A percentile compares a stretch with the other conserved stretches of the same genome.
Conservation (phyloP, 2,113 vertebrate genomes). For the Spermophilus dauricus region DNA sequence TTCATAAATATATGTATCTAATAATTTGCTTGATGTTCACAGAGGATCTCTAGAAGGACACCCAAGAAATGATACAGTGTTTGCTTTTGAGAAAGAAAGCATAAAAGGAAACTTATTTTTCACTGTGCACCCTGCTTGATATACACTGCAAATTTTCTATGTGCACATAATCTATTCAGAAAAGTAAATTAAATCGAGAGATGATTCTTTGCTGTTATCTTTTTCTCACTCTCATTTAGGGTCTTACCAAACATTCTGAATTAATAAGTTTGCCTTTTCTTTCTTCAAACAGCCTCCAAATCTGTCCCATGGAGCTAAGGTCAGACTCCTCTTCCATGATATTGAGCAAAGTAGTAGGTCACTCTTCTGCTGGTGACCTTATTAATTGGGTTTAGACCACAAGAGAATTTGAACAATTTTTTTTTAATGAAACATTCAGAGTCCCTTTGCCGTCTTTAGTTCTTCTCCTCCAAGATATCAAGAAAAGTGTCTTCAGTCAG, state of each 20-base stretch:
- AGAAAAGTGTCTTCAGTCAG: constrained; percentile 9
- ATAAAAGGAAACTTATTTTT: background rate
- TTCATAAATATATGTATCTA: background rate
- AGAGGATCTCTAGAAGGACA: background rate
- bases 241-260: background rate
- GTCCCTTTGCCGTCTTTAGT: constrained; percentile 24
- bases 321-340: constrained; percentile 41
- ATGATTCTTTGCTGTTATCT: background rate
- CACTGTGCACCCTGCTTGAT: background rate
- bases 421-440: constrained; percentile 58
- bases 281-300: constrained; percentile 10
- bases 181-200: background rate
- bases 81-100: background rate
- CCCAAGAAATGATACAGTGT: background rate
- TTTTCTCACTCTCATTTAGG: background rate
- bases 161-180: background rate
- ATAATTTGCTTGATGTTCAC: background rate
- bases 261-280: constrained; percentile 5
- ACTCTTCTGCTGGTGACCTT: constrained; percentile 52
- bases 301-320: background rate
- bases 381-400: constrained; percentile 77
- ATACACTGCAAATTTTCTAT: background rate
- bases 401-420: constrained; percentile 62
- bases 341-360: constrained; percentile 54
- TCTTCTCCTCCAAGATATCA: background rate